These are phyloP conservation scores for Moxostoma hubbsi DNA, from an alignment of 2,797 vertebrate species.

Conservation along the genomic window DNA sequence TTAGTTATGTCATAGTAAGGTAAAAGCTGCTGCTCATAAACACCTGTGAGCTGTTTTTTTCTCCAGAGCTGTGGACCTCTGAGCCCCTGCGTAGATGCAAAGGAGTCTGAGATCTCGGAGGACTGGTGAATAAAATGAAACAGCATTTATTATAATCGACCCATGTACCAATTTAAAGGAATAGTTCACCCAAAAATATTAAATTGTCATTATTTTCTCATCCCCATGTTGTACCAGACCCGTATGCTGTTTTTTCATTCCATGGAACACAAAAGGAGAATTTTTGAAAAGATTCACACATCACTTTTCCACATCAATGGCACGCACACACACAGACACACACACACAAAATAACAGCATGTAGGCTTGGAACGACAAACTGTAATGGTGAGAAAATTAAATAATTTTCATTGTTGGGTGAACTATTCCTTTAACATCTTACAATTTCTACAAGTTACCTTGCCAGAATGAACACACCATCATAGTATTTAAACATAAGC, in stretches of 20 bases:
- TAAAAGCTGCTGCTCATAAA: not conserved
- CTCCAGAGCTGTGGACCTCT: conserved; percentile 82
- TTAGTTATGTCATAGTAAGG: not conserved
- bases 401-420: too few species aligned
- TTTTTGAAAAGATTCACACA: too few species aligned
- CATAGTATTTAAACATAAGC: not conserved
- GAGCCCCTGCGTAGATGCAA: conserved; percentile 83
- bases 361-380: too few species aligned
- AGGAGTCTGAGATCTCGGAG: conserved; percentile 90
- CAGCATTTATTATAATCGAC: not conserved
- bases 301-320: too few species aligned
- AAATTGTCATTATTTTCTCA: not conserved
- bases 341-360: too few species aligned
- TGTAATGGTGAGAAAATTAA: too few species aligned
- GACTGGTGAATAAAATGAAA: conserved; percentile 73
- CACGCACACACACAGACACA: too few species aligned
- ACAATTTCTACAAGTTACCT: not conserved
- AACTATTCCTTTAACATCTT: not conserved
- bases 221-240: not conserved
- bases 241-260: too few species aligned
- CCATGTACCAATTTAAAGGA: too few species aligned
- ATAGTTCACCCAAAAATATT: too few species aligned
- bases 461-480: not conserved
- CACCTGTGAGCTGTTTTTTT: conserved; percentile 94
- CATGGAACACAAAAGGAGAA: too few species aligned